Conservation (phyloP, 2,888 invertebrate species). For the Cephus rjabovi region DNA sequence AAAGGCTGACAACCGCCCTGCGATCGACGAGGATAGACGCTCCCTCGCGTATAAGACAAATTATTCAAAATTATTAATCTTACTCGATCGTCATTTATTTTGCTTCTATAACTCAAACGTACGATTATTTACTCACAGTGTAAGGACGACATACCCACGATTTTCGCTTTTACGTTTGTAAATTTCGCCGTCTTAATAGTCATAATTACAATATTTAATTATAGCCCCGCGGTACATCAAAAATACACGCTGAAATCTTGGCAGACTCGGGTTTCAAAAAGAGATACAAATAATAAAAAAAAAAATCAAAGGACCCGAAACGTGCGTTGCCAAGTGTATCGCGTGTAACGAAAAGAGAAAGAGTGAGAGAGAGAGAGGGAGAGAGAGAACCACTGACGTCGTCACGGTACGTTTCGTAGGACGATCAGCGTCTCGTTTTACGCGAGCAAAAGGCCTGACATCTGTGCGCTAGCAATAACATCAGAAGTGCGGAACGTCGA, state of each 20-base stretch:
- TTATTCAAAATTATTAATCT: not conserved
- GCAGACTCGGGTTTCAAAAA: not conserved
- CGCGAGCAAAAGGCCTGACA: not conserved
- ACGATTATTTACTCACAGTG: not conserved
- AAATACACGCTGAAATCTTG: not conserved
- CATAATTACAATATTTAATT: not conserved
- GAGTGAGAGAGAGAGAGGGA: conserved; percentile 20
- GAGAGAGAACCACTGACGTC: conserved; percentile 6
- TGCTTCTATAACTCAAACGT: not conserved
- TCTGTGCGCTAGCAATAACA: not conserved
- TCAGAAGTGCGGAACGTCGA: not conserved
- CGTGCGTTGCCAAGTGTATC: not conserved
- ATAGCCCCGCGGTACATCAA: not conserved
- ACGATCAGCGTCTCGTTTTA: conserved; percentile 1
- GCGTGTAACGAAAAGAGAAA: conserved; percentile 5
- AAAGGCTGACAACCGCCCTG: not conserved
- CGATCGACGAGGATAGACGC: not conserved
- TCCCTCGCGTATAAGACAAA: not conserved
- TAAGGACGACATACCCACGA: not conserved
- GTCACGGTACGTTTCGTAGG: not conserved
- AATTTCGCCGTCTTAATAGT: not conserved
- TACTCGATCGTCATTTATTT: not conserved
- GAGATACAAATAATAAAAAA: fast-evolving
- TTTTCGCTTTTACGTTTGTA: not conserved
- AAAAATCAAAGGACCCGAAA: not conserved